Evolutionary conservation across 2,113 vertebrate genomes (phyloP), one percentile per base, ranked within the genome.

Genomic region (Otus sunia): DNA sequence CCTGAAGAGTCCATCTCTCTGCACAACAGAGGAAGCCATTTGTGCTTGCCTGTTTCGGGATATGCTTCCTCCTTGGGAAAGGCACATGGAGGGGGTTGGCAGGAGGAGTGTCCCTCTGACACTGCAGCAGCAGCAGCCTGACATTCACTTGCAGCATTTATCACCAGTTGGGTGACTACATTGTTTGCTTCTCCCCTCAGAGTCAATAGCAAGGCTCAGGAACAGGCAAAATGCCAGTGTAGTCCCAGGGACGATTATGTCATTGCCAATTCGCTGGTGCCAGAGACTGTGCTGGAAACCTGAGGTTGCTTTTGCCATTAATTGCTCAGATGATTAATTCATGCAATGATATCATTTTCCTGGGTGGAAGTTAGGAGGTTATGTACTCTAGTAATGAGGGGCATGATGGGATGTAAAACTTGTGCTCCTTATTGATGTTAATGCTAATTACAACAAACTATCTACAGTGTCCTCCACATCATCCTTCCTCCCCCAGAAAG

Each of bases 261-360:
- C 96, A 97, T 25, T 17, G 45, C 72, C 89, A 75, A 3, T 55
- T 71, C 88, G 18, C 66, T 37, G 66, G 63, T 93, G 91, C 94
- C 95, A 90, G 87, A 72, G 91, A 69, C 86, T 10, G 67, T 75
- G 91, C 92, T 94, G 91, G 87, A 96, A 97, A 95, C 79, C 85
- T 66, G 87, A 94, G 90, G 90, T 94, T 1, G 32, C 45, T 92
- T 95, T 82, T 74, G 82, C 80, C 83, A 55, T 95, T 95, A 93
- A 92, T 90, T 94, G 89, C 62, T 52, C 41, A 86, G 68, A 90
- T 96, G 89, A 97, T 94, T 94, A 94, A 97, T 97, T 95, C 83
- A 93, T 90, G 83, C 77, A 72, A 89, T 90, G 86, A 90, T 94
- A 92, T 71, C 9, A 63, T 92, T 97, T 92, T 94, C 92, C 43